A percentile compares a stretch with the other conserved stretches of the same genome.
These are phyloP conservation scores for Megalops atlanticus DNA, from an alignment of 2,113 vertebrate genomes.

Conservation along the genomic window DNA sequence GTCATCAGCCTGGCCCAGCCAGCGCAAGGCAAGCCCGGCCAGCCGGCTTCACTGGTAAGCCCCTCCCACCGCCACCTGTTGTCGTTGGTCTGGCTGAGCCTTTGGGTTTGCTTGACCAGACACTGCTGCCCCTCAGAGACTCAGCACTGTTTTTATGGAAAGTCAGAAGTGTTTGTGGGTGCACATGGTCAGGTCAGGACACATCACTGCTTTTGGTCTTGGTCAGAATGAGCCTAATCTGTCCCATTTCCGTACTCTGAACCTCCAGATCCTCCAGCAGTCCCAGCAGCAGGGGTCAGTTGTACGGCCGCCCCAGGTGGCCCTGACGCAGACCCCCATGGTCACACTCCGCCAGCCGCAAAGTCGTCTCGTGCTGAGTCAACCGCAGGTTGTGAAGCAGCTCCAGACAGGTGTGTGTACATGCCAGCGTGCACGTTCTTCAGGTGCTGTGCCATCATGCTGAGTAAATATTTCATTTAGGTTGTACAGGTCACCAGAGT, in stretches of 20 bases:
- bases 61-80: no score
- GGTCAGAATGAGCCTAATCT: no score
- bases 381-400: constrained; percentile 81
- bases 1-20: constrained; percentile 86
- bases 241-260: background rate
- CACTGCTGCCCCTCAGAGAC: background rate
- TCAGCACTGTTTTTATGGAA: no score
- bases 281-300: constrained; percentile 81
- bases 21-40: constrained; percentile 77
- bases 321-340: constrained; percentile 83
- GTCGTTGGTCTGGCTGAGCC: background rate
- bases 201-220: no score
- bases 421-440: background rate
- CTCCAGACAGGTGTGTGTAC: constrained; percentile 79
- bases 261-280: constrained; percentile 68
- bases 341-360: constrained; percentile 80
- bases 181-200: no score
- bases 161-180: no score
- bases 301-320: constrained; percentile 83
- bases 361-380: constrained; percentile 80
- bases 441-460: background rate
- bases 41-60: constrained; percentile 76
- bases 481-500: background rate
- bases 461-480: background rate
- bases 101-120: background rate